Evolutionary conservation across 2,888 invertebrate species (phyloP).

Genomic region (Rhagonycha lutea): DNA sequence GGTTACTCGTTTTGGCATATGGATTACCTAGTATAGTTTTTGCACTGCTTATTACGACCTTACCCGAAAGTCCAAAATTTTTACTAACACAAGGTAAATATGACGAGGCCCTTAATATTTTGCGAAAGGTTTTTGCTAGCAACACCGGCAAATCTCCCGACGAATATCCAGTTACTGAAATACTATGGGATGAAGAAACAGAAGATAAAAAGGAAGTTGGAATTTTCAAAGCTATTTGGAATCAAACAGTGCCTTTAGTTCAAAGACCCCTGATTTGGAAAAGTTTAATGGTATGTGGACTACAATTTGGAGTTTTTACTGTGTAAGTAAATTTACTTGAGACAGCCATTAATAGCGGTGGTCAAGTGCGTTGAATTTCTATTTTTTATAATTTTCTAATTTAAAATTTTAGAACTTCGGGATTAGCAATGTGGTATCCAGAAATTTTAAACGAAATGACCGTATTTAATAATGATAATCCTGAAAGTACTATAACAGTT

Average conservation of each 20-base stretch:
- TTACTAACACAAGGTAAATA: conserved; percentile 46
- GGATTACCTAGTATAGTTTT: conserved; percentile 49
- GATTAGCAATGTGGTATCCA: conserved; percentile 59
- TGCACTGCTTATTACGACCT: conserved; percentile 40
- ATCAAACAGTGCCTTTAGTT: conserved; percentile 52
- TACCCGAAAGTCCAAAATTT: conserved; percentile 56
- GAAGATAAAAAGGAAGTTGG: conserved; percentile 16
- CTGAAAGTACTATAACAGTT: conserved; percentile 40
- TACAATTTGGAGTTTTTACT: conserved; percentile 54
- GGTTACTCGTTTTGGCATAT: conserved; percentile 49
- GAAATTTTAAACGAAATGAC: conserved; percentile 61
- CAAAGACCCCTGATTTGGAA: conserved; percentile 43
- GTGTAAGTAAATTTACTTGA: conserved; percentile 42
- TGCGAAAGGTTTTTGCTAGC: conserved; percentile 46
- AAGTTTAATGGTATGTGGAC: conserved; percentile 50
- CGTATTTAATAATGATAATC: conserved; percentile 38
- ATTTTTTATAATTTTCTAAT: not conserved
- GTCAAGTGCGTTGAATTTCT: not conserved
- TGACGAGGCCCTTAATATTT: conserved; percentile 46
- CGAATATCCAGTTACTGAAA: conserved; percentile 45
- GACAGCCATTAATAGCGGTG: no score
- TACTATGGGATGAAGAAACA: conserved; percentile 45
- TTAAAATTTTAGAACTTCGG: conserved; percentile 34
- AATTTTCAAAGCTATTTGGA: conserved; percentile 44
- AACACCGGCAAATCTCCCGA: conserved; percentile 47